Base-by-base conservation (phyloP, 92 coral and sea anemone genomes). In the Metridium senile region DNA sequence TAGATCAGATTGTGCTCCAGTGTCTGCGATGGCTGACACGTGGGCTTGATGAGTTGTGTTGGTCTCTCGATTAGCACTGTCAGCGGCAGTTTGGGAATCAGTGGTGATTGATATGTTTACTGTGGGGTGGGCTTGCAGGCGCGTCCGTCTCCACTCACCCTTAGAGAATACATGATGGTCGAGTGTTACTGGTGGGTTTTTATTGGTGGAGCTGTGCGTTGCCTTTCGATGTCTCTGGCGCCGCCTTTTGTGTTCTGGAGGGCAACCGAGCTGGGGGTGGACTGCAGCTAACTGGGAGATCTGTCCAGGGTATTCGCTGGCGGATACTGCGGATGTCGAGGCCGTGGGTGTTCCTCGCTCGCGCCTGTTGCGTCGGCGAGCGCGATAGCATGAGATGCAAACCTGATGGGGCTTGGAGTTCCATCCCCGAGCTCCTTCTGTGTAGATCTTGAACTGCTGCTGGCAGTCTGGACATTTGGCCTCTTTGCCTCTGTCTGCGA, bases 391-490 rank as follows among this genome's bases (percentile, higher is more conserved):
- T 2, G 73, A 19, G 30, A 69, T 46, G 58, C 74, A 69, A 0
- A 90, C 67, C 45, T 70, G 74, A 46, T 86, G 89, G 13, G 88
- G 89, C 33, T 86, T 71, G 20, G 76, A 65, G 29, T 90, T 90
- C 95, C 95, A 90, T 0, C 89, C 87, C 0, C 87, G 61, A 0
- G 82, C 59, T 10, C 91, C 89, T 56, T 82, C 89, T 11, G 85
- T 90, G 75, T 86, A 82, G 74, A 78, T n/a, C 19, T 75, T 74
- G 51, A 64, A 81, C 19, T 17, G 22, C 9, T 0, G 13, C 28
- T 64, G 69, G 71, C 94, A 86, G 17, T 82, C 94, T 17, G 91
- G 90, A 83, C 94, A 86, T 8, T 49, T 34, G 22, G 86, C 81
- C 59, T 86, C 86, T 26, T 23, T 59, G 11, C 52, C n/a, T n/a